These are phyloP conservation scores for Parapristionchus giblindavisi DNA, from an alignment of 2,888 invertebrate genomes.

Conservation along the genomic window DNA sequence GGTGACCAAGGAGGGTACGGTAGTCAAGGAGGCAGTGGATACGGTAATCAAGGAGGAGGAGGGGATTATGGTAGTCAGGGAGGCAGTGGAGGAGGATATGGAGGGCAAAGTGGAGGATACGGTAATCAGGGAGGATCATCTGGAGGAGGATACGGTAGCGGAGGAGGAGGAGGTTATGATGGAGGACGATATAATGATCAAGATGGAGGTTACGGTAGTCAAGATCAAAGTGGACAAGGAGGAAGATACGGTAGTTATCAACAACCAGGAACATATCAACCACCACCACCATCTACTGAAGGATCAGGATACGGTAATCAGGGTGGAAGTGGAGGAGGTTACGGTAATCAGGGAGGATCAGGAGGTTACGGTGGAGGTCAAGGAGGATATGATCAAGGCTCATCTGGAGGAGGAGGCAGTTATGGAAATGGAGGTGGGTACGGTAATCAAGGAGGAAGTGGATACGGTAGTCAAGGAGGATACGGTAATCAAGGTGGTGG, in stretches of 20 bases:
- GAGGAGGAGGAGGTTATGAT: neutral
- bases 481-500: constrained; percentile 22
- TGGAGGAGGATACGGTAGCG: constrained; percentile 1
- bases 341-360: neutral
- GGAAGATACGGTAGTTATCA: constrained; percentile 35
- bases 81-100: constrained; percentile 16
- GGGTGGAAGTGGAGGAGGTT: constrained; percentile 25
- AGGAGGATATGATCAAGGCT: constrained; percentile 27
- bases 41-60: constrained; percentile 12
- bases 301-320: constrained; percentile 13
- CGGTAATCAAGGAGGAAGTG: constrained; percentile 6
- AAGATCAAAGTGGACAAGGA: constrained; percentile 28
- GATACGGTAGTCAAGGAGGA: constrained; percentile 13
- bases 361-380: neutral
- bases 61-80: neutral
- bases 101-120: constrained; percentile 2
- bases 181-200: constrained; percentile 22
- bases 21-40: neutral
- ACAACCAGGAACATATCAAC: constrained; percentile 24
- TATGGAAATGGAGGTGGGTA: constrained; percentile 4
- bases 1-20: neutral
- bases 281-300: too few relatives aligned
- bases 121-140: constrained; percentile 3
- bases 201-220: constrained; percentile 19
- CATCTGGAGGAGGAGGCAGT: constrained; percentile 4